These are phyloP conservation scores for Polietes domitor DNA, from an alignment of 2,888 invertebrate species.

Conservation along the genomic window DNA sequence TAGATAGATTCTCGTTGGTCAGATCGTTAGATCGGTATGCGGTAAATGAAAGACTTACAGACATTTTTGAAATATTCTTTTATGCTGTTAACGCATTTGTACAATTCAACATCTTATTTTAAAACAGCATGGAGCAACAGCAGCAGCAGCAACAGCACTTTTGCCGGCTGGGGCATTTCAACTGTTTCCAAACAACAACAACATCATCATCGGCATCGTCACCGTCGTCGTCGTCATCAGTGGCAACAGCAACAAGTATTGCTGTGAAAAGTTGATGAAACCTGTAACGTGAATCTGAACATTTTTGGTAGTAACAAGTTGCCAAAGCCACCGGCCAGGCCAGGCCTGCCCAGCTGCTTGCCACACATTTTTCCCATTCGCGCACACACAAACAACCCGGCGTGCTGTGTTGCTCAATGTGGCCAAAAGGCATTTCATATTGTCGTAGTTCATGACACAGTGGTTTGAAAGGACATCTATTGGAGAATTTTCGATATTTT, in stretches of 20 bases:
- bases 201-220: conserved; percentile 2
- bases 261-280: conserved; percentile 53
- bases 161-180: conserved; percentile 50
- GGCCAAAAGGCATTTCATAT: conserved; percentile 62
- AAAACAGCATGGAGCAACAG: conserved; percentile 34
- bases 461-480: not conserved
- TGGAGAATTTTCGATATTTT: too few relatives aligned
- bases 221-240: not conserved
- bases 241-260: conserved; percentile 60
- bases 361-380: conserved; percentile 5
- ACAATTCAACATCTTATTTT: conserved; percentile 68
- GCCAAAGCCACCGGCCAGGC: conserved; percentile 33
- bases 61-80: conserved; percentile 54
- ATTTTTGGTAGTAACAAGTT: conserved; percentile 67
- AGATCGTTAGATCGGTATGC: conserved; percentile 53
- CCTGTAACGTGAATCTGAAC: conserved; percentile 62
- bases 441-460: conserved; percentile 56
- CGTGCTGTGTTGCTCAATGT: conserved; percentile 44
- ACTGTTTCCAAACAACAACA: conserved; percentile 1
- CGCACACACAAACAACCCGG: not conserved
- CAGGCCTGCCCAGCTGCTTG: not conserved
- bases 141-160: not conserved
- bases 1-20: not conserved
- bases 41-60: conserved; percentile 57
- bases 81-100: conserved; percentile 66